Evolutionary conservation across 2,888 invertebrate genomes (phyloP), one percentile per base, ranked within the genome.

Genomic region (Sabatieria punctata): DNA sequence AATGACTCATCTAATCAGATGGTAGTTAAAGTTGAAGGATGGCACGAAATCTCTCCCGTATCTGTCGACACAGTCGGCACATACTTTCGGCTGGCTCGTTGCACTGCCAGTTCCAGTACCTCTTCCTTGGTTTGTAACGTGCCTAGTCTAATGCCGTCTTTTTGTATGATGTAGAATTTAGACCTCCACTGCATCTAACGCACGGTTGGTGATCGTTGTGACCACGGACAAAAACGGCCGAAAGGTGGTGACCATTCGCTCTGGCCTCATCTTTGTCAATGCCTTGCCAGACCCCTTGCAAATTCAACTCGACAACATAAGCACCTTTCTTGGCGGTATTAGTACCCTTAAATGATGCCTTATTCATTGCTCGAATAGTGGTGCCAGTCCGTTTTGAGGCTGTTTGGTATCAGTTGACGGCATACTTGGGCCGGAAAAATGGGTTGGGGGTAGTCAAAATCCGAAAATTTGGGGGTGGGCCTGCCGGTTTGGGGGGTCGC

Each of bases 51-150:
- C 43, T 78, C 80, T 55, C 86, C 93, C 1, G 82, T 97, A 18
- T 84, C 88, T 8, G 84, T 97, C 1, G 95, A 97, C 69, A 80
- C 84, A 66, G 91, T 93, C 22, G 95, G 95, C 2, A 77, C 83
- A 38, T 95, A 82, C 71, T 95, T 93, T 59, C 60, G 74, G 41
- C 60, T 69, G 41, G 65, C 69, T 2, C 53, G 60, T 22, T n/a
- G 6, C 38, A 8, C 6, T 21, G 19, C 30, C 30, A 30, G 15
- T 8, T 15, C 30, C 8, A 8, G 8, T 11, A 15, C 30, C 30
- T 30, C 30, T 33, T 33, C n/a, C 33, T 33, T 33, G n/a, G n/a
- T 33, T 33, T 33, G 11, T n/a, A 33, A n/a, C 33, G 11, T 33
- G 11, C n/a, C 33, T 33, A 33, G 33, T 33, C n/a, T 33, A n/a